Base-by-base conservation (phyloP, 37 sponge, comb jelly and placozoan genomes). In the Halisarca cf. caerulea region DNA sequence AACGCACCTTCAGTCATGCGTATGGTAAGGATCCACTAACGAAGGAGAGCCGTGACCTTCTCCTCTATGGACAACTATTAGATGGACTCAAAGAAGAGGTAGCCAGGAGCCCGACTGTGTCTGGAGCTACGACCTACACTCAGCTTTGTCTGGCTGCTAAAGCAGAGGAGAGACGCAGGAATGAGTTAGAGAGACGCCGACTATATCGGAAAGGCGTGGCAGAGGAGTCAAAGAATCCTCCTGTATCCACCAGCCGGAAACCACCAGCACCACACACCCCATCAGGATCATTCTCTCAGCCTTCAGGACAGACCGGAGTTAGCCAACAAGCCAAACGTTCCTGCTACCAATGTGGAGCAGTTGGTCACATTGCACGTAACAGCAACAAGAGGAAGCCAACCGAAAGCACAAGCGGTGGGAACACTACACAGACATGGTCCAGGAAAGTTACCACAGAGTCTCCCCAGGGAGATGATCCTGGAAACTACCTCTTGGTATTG, bases 11-110 rank as follows among this genome's bases (percentile, higher is more conserved):
- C 58, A 51, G 34, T 21, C 42, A 60, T 74, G 86, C 86, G 2
- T 86, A 86, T 77, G 72, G 86, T n/a, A 74, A 39, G 6, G 85
- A 85, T 34, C 44, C 61, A 0, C 59, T 85, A 77, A 59, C 85
- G 0, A 37, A 1, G 44, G 78, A 85, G 61, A 85, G 77, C 36
- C 27, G 85, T 28, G 43, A 51, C 51, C 37, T 71, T 23, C 62
- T 85, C 37, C 66, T 64, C 33, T 32, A 64, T 64, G 66, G 66
- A 7, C 81, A 80, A 21, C 37, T 80, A 20, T 9, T 25, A 17
- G 81, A 80, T 8, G 83, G 83, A 20, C 32, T 80, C 3, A 45
- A 6, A 11, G 58, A 80, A 14, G 80, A 80, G 30, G 2, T 80
- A 11, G 4, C 44, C 33, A 80, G 37, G 36, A 58, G 59, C 28